phyloP scores from a whole-genome alignment of 2,797 vertebrate genomes.

The Onychomys arenicola region DNA sequence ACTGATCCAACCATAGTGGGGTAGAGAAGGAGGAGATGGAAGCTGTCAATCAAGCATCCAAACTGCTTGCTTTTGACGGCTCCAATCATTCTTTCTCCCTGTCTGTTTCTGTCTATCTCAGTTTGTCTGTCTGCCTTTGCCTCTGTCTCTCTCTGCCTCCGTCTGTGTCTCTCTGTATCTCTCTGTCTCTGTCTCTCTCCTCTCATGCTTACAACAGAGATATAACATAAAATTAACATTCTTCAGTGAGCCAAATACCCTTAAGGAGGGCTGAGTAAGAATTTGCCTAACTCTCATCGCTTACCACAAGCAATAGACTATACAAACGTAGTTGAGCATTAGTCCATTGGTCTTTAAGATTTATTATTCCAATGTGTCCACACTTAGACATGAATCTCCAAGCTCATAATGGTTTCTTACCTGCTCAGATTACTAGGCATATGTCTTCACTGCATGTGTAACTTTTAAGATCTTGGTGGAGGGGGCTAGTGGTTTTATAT shows the following conservation, averaged over 20 bases:
- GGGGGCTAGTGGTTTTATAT: slow-evolving; percentile 1
- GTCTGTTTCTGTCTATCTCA: not conserved
- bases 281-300: not conserved
- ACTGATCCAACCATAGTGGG: not conserved
- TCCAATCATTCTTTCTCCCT: not conserved
- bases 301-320: not conserved
- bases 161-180: not conserved
- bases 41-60: not conserved
- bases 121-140: not conserved
- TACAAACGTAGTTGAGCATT: not conserved
- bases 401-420: not conserved
- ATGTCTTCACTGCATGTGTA: not conserved
- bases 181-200: not conserved
- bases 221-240: not conserved
- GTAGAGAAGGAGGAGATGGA: not conserved
- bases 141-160: not conserved
- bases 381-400: not conserved
- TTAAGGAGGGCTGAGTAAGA: not conserved
- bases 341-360: not conserved
- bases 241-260: not conserved
- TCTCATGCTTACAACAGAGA: not conserved
- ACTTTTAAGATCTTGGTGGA: slow-evolving; percentile 12
- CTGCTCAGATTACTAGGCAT: slow-evolving; percentile 2
- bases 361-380: not conserved
- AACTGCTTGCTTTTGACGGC: not conserved